These are phyloP conservation scores for Larimichthys polyactis DNA, from an alignment of 2,113 vertebrate genomes.

Conservation along the genomic window DNA sequence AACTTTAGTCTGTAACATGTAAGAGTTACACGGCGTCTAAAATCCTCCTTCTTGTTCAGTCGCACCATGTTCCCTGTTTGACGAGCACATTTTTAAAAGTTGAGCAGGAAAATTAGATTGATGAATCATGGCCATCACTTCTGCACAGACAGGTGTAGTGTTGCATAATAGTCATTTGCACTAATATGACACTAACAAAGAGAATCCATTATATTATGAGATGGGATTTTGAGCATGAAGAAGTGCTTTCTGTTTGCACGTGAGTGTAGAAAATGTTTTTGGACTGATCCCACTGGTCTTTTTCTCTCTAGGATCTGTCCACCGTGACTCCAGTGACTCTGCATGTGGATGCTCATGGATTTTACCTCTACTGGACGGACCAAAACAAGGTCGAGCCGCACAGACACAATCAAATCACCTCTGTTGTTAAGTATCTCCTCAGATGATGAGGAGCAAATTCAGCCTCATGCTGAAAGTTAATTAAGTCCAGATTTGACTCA, in stretches of 20 bases:
- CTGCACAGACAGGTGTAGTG: not conserved
- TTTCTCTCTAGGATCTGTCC: slow-evolving; percentile 89
- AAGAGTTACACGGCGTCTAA: not conserved
- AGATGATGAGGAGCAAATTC: not conserved
- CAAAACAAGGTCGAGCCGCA: slow-evolving; percentile 92
- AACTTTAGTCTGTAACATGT: not conserved
- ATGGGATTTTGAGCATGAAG: not conserved
- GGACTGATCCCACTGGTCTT: not conserved
- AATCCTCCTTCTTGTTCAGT: not conserved
- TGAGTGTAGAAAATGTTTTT: not conserved
- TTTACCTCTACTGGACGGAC: slow-evolving; percentile 98
- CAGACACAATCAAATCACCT: not conserved
- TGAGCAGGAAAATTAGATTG: not conserved
- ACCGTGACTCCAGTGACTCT: slow-evolving; percentile 93
- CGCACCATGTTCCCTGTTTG: not conserved
- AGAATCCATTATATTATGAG: not conserved
- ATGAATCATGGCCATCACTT: not conserved
- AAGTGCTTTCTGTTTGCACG: too few species aligned
- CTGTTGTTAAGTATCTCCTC: not conserved
- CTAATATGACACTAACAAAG: not conserved
- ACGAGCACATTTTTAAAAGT: not conserved
- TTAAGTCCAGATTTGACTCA: slow-evolving; percentile 5
- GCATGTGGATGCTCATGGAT: slow-evolving; percentile 93
- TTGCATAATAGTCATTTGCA: not conserved
- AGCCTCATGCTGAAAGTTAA: not conserved